Conservation (phyloP, 2,113 vertebrate genomes). For the Herpetotheres cachinnans region DNA sequence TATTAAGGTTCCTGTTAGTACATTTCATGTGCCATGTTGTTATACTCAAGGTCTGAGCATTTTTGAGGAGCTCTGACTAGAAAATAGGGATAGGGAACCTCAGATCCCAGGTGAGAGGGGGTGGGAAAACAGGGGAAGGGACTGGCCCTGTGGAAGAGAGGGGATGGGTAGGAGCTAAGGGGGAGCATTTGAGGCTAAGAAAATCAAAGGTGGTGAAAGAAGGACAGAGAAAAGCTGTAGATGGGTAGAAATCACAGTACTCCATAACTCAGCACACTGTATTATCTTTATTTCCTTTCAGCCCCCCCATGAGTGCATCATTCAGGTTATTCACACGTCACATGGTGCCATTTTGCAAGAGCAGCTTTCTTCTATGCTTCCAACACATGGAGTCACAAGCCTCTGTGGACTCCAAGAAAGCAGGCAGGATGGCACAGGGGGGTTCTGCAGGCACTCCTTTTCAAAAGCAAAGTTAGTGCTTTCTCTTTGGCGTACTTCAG, state of each 20-base stretch:
- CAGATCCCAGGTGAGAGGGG: neutral
- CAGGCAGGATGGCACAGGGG: neutral
- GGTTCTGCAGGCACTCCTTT: neutral
- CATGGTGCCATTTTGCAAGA: neutral
- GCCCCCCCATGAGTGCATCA: neutral
- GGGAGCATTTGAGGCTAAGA: neutral
- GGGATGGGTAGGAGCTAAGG: neutral
- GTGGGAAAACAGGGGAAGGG: neutral
- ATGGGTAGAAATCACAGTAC: neutral
- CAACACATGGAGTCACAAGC: fast-evolving
- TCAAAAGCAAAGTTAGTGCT: neutral
- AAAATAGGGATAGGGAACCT: neutral
- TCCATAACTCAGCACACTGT: neutral
- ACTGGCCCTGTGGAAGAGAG: neutral
- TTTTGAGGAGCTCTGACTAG: neutral
- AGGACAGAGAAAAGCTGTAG: neutral
- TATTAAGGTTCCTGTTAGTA: neutral
- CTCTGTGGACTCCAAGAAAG: neutral
- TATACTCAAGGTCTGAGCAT: neutral
- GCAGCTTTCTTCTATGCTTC: neutral
- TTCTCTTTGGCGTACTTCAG: neutral
- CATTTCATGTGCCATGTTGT: neutral
- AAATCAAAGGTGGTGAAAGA: neutral
- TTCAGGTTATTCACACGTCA: neutral
- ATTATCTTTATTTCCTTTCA: neutral